Conservation (phyloP, 2,113 vertebrate genomes). For the Caranx melampygus region DNA sequence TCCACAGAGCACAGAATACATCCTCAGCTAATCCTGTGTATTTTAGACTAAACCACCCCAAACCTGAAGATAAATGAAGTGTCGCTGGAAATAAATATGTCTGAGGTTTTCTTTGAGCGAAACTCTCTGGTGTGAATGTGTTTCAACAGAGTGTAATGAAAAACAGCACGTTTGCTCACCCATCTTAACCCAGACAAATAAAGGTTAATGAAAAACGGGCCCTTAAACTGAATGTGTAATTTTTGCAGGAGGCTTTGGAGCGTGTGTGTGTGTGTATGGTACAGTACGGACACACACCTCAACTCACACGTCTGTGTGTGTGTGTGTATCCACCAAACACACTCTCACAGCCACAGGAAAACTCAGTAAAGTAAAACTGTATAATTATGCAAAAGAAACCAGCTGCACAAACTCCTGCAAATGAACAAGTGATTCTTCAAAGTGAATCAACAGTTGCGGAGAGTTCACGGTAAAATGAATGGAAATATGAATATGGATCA, state of each 20-base stretch:
- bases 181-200: slow-evolving; percentile 69
- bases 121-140: slow-evolving; percentile 16
- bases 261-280: neutral
- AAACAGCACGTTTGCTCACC: slow-evolving; percentile 44
- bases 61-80: slow-evolving; percentile 28
- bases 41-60: slow-evolving; percentile 2
- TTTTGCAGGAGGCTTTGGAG: slow-evolving; percentile 35
- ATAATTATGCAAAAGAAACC: slow-evolving; percentile 60
- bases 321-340: neutral
- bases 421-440: slow-evolving; percentile 60
- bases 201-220: slow-evolving; percentile 74
- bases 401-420: slow-evolving; percentile 40
- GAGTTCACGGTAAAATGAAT: slow-evolving; percentile 64
- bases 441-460: slow-evolving; percentile 70
- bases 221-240: slow-evolving; percentile 62
- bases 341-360: slow-evolving; percentile 51
- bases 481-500: slow-evolving; percentile 76
- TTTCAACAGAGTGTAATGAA: slow-evolving; percentile 57
- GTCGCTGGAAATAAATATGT: slow-evolving; percentile 42
- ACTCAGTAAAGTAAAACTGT: slow-evolving; percentile 33
- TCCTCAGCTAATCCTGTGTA: neutral
- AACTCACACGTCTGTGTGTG: slow-evolving; percentile 17
- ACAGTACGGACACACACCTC: slow-evolving; percentile 10
- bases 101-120: slow-evolving; percentile 30
- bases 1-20: neutral